Evolutionary conservation across 2,113 vertebrate species (phyloP).

Genomic region (Pangasianodon hypophthalmus): DNA sequence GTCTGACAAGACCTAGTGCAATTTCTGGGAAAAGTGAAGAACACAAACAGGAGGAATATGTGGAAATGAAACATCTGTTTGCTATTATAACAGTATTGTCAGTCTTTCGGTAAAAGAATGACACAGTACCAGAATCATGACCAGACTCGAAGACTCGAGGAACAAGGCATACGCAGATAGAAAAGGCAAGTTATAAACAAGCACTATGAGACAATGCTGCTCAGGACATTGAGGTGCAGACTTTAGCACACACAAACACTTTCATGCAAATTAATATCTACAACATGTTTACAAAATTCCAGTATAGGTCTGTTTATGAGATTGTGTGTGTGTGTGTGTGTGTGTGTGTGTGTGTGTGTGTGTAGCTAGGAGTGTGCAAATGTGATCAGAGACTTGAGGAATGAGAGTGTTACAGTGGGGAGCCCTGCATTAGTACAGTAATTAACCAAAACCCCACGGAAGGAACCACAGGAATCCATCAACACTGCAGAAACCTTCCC

Average conservation of each 20-base stretch:
- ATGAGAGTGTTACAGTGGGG: slow-evolving; percentile 70
- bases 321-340: slow-evolving; percentile 27
- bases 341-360: slow-evolving; percentile 41
- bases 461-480: slow-evolving; percentile 62
- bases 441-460: slow-evolving; percentile 73
- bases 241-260: background rate
- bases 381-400: slow-evolving; percentile 68
- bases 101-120: background rate
- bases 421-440: slow-evolving; percentile 68
- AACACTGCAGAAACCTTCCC: slow-evolving; percentile 32
- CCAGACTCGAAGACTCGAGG: background rate
- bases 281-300: background rate
- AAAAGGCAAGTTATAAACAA: background rate
- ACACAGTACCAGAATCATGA: background rate
- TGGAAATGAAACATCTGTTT: background rate
- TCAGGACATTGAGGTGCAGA: background rate
- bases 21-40: background rate
- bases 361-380: slow-evolving; percentile 51
- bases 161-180: background rate
- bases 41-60: background rate
- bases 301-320: background rate
- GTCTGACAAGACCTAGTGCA: too few relatives aligned
- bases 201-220: background rate
- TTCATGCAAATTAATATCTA: slow-evolving; percentile 6
- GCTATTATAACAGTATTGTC: background rate